Evolutionary conservation across 2,888 invertebrate species (phyloP), one percentile per base, ranked within the genome.

Genomic region (Stenurella melanura): DNA sequence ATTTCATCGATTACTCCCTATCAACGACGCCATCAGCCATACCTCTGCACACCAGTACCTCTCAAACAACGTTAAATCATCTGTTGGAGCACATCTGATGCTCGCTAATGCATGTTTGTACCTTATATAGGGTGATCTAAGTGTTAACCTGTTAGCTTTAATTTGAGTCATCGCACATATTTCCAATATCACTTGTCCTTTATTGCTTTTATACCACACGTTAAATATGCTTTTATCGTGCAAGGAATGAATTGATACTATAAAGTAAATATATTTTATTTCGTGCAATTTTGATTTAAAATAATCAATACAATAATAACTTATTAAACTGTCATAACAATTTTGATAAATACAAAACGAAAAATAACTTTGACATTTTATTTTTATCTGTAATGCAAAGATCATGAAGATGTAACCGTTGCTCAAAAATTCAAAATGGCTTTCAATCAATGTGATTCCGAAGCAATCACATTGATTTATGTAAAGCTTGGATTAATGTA

Each of bases 1-100:
- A 78, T 80, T 79, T 80, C 83, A 84, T 84, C 84, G 84, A 85
- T 84, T 84, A 80, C 76, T 78, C 71, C 77, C 73, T 77, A 82
- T 81, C 82, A 78, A 77, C 77, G 76, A 76, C 72, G 80, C 76
- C 77, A 79, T 78, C 81, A 73, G 77, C 73, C 71, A 77, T 73
- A 72, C 68, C 68, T 70, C 72, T 57, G 72, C 73, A 60, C 57
- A 75, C 70, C 69, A 75, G 75, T 54, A 73, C 69, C 68, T 69
- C 75, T 78, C 75, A 73, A 74, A 77, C 73, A 73, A 75, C 73
- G 77, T 73, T 79, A 79, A 79, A 79, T 79, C 77, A 74, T 68
- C 66, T 73, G 75, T 75, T 77, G 77, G 68, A 72, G 64, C 42
- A 57, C 75, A 61, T 68, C 58, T 70, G 71, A 64, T 75, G 71